Conservation (phyloP, 2,113 vertebrate genomes). For the pig (Sus scrofa) region T2T-Sscrofa CM000814.6:6407001-6407500, state of each 20-base stretch:
- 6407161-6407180: background rate
- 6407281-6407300: background rate
- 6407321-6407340: no score
- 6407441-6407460: no score
- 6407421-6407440: no score
- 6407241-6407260: background rate
- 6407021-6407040: background rate
- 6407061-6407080: background rate
- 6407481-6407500: no score
- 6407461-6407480: no score
- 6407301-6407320: background rate
- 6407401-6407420: no score
- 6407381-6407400: no score
- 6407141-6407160: background rate
- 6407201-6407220: background rate
- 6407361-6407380: no score
- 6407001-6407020: background rate
- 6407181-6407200: background rate
- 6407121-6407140: background rate
- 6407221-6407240: background rate
- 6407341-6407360: no score
- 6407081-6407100: background rate
- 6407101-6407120: background rate
- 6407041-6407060: background rate
- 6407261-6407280: background rate